phyloP scores from a whole-genome alignment of 2,888 invertebrate species.

The Mythimna impura region DNA sequence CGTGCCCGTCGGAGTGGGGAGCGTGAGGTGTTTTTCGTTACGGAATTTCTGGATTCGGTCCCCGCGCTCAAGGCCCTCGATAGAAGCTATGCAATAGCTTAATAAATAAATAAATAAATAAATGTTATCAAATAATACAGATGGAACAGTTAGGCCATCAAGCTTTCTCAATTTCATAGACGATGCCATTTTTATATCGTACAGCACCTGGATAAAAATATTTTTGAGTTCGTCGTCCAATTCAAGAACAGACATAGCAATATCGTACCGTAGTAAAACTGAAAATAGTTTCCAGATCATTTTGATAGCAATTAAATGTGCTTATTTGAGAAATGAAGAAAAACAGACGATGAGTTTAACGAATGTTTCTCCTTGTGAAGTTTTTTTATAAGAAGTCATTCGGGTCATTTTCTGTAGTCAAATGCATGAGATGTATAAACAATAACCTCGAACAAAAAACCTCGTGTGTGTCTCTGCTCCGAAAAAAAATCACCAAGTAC shows the following conservation, averaged over 20 bases:
- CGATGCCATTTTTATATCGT: slow-evolving; percentile 5
- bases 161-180: fast-evolving
- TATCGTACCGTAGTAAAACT: slow-evolving; percentile 25
- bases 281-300: slow-evolving; percentile 28
- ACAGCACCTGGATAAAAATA: neutral
- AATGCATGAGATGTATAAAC: neutral
- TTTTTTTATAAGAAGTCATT: neutral
- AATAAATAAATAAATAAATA: too few species aligned
- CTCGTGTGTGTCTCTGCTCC: too few species aligned
- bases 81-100: too few species aligned
- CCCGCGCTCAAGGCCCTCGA: too few species aligned
- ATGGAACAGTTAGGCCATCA: too few species aligned
- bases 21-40: too few species aligned
- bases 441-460: too few species aligned
- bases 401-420: neutral
- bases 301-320: slow-evolving; percentile 29
- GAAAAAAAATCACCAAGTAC: too few species aligned
- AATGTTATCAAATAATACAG: too few species aligned
- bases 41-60: too few species aligned
- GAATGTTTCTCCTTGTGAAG: slow-evolving; percentile 8
- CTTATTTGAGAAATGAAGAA: neutral
- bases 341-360: slow-evolving; percentile 9
- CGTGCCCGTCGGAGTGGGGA: too few species aligned
- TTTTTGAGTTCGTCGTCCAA: slow-evolving; percentile 18
- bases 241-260: slow-evolving; percentile 7